Base-by-base conservation (phyloP, 2,113 vertebrate species). In the Salvelinus alpinus region DNA sequence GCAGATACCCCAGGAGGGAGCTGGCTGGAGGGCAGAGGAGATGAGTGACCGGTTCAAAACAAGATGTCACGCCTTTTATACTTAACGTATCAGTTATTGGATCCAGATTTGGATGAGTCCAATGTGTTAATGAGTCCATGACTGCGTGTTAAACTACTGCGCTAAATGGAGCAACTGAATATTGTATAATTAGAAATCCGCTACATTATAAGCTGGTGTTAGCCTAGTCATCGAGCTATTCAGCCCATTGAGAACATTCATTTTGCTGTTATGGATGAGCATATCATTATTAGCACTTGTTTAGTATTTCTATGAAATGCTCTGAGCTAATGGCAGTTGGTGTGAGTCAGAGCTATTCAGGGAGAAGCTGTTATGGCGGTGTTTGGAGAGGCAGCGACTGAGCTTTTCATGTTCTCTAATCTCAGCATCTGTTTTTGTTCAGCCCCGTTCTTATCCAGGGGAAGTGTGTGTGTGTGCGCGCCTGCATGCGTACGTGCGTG, bases 1-100 rank as follows among this genome's bases (percentile, higher is more conserved):
- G 0, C 3, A 72, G 64, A 78, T 70, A 48, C 76, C 29, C 59
- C 71, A 78, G 77, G 71, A 76, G 25, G 18, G 51, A 25, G 75
- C 57, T 11, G 70, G 78, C 67, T 47, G 47, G 48, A 66, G 31
- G 24, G 12, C 64, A 66, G 27, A 71, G 44, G 9, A 6, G 29
- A 24, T 68, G 64, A 80, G 29, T 57, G 71, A 76, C 70, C 60
- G 25, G 71, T 78, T 60, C 18, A 14, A 64, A 69, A 25, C 34
- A 14, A 65, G 70, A 59, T 13, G 20, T 57, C 16, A 18, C 18
- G 31, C 12, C 14, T 54, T 54, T 67, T n/a, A 64, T 48, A 25
- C 59, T 62, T 44, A 14, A 64, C 20, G 72, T 18, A 20, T 20
- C 1, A 20, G 7, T 68, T 34, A 38, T 68, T 34, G 16, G 18